phyloP scores from a whole-genome alignment of 2,797 vertebrate species.

The Onychomys arenicola region DNA sequence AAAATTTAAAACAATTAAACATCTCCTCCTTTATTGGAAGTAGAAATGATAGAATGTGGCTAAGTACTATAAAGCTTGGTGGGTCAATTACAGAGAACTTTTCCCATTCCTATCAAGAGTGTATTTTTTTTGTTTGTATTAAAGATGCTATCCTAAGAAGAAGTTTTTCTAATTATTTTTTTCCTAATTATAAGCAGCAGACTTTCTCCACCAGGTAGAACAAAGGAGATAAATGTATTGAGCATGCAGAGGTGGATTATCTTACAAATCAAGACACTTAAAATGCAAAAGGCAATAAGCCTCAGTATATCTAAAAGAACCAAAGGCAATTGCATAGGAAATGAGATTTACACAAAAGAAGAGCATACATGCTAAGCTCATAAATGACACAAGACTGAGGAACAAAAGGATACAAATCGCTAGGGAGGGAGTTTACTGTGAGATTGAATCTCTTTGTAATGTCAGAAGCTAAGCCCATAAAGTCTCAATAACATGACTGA shows the following conservation, averaged over 20 bases:
- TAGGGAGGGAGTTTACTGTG: background rate
- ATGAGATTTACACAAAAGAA: background rate
- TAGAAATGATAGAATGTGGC: background rate
- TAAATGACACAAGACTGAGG: background rate
- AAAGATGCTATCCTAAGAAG: conserved; percentile 35
- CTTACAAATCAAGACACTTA: background rate
- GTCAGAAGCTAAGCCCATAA: background rate
- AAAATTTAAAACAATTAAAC: background rate
- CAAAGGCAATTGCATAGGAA: background rate
- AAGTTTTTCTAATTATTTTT: background rate
- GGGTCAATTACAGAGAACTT: background rate
- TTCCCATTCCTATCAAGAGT: background rate
- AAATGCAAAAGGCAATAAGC: background rate
- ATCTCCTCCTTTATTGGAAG: background rate
- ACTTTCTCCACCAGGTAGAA: conserved; percentile 9
- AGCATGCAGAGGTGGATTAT: background rate
- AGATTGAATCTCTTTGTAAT: background rate
- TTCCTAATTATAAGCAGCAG: background rate
- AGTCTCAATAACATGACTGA: background rate
- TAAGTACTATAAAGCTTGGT: background rate
- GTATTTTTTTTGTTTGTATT: background rate
- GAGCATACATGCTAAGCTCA: background rate
- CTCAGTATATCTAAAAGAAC: background rate
- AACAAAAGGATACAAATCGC: background rate
- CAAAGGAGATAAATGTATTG: background rate